A percentile compares a stretch with the other conserved stretches of the same genome.
phyloP scores from a whole-genome alignment of 23 tunicate genomes.

The Clavelina lepadiformis region DNA sequence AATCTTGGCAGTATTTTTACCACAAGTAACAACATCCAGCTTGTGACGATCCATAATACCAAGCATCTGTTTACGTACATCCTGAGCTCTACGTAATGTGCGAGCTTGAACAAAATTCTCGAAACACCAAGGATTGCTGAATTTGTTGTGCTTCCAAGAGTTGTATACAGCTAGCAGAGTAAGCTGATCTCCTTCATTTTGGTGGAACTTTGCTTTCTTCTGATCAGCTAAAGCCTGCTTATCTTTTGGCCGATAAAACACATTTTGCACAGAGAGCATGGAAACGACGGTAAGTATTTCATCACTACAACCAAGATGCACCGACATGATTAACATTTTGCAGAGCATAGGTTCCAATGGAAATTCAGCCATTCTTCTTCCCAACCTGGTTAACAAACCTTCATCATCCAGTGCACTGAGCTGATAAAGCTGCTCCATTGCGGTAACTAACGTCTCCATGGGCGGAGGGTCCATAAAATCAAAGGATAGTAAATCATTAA shows the following conservation, averaged over 20 bases:
- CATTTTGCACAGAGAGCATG: conserved; percentile 90
- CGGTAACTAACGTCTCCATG: conserved; percentile 92
- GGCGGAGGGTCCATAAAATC: conserved; percentile 99
- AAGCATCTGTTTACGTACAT: conserved; percentile 96
- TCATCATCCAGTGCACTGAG: conserved; percentile 97
- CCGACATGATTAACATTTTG: conserved; percentile 98
- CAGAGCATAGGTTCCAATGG: conserved; percentile 98
- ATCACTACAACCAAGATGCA: conserved; percentile 84
- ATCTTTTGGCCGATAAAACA: conserved; percentile 98
- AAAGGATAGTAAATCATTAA: conserved; percentile 93
- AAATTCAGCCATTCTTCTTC: conserved; percentile 99
- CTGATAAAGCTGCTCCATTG: conserved; percentile 95
- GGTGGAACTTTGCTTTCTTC: conserved; percentile 93
- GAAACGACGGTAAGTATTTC: conserved; percentile 96
- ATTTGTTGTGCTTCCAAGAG: conserved; percentile 97
- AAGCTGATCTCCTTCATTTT: conserved; percentile 88
- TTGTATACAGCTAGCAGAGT: conserved; percentile 93
- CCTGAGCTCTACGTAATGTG: conserved; percentile 92
- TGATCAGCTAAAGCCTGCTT: conserved; percentile 97
- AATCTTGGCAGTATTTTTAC: conserved; percentile 86
- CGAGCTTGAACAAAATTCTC: conserved; percentile 97
- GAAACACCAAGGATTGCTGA: conserved; percentile 96
- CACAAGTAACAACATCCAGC: conserved; percentile 88
- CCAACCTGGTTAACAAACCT: conserved; percentile 89
- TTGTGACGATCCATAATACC: conserved; percentile 99